A percentile compares a stretch with the other conserved stretches of the same genome.
Evolutionary conservation across 2,797 vertebrate genomes (phyloP).

Genomic region (Anabas testudineus): DNA sequence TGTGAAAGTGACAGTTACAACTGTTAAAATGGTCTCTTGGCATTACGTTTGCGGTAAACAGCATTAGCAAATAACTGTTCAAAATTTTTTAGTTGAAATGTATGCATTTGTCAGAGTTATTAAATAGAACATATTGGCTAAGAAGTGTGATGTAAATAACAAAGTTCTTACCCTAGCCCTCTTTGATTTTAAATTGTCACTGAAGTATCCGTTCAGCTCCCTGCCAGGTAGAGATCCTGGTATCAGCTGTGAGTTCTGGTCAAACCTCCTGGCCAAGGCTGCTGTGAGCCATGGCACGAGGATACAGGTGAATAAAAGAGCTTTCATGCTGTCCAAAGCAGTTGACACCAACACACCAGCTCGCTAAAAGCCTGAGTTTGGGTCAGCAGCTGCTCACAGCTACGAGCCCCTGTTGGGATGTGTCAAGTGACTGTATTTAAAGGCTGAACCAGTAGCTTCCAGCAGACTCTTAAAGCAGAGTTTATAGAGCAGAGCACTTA

Average conservation of each 20-base stretch:
- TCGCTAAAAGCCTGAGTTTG: slow-evolving; percentile 46
- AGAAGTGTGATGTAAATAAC: slow-evolving; percentile 7
- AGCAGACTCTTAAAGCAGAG: slow-evolving; percentile 82
- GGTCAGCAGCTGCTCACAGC: slow-evolving; percentile 61
- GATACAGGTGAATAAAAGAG: slow-evolving; percentile 79
- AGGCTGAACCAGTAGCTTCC: slow-evolving; percentile 89
- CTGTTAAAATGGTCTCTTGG: not conserved
- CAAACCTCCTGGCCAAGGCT: slow-evolving; percentile 70
- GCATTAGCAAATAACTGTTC: not conserved
- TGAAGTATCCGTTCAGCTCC: slow-evolving; percentile 75
- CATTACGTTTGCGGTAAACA: not conserved
- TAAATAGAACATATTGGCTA: not conserved
- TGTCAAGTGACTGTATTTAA: slow-evolving; percentile 90
- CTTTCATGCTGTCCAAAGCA: slow-evolving; percentile 84
- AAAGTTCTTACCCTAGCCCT: slow-evolving; percentile 72
- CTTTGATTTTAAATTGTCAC: slow-evolving; percentile 71
- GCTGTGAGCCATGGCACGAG: slow-evolving; percentile 82
- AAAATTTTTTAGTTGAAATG: not conserved
- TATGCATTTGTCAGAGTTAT: not conserved
- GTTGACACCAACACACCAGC: slow-evolving; percentile 53
- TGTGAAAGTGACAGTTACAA: not conserved
- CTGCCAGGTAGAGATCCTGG: slow-evolving; percentile 61
- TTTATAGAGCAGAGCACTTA: slow-evolving; percentile 87
- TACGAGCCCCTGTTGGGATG: slow-evolving; percentile 75
- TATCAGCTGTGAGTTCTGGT: slow-evolving; percentile 56